Evolutionary conservation across 2,797 vertebrate species (phyloP).

Genomic region (Benthosema pterotum): DNA sequence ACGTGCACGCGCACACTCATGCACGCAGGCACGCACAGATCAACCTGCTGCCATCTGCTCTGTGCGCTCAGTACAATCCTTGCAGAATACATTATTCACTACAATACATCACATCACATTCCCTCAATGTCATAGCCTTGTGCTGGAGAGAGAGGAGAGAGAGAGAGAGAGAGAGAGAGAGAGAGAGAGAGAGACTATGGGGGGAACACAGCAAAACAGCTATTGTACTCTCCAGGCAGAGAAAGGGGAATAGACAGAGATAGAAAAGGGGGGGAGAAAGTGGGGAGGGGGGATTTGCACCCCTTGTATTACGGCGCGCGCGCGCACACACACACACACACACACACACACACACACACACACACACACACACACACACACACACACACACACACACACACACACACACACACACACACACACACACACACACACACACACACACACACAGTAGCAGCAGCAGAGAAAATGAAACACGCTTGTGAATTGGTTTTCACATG

Average conservation of each 20-base stretch:
- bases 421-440: too few species aligned
- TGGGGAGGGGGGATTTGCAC: constrained; percentile 25
- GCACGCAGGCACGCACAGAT: constrained; percentile 60
- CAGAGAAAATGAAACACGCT: constrained; percentile 58
- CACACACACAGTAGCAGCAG: too few species aligned
- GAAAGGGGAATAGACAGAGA: constrained; percentile 10
- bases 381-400: too few species aligned
- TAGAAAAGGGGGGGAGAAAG: constrained; percentile 15
- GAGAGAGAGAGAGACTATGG: constrained; percentile 1
- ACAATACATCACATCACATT: constrained; percentile 82
- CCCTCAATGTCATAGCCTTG: constrained; percentile 81
- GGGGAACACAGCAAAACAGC: background rate
- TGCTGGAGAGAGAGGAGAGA: constrained; percentile 57
- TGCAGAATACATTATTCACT: constrained; percentile 80
- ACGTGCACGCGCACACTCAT: constrained; percentile 16
- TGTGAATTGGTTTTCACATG: constrained; percentile 60
- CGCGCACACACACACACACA: too few species aligned
- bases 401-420: too few species aligned
- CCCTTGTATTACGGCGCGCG: constrained; percentile 31
- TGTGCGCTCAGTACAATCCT: constrained; percentile 74
- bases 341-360: too few species aligned
- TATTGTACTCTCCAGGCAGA: constrained; percentile 7
- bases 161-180: constrained; percentile 24
- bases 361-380: too few species aligned
- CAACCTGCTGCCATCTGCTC: constrained; percentile 79